Percentiles rank a stretch among this genome's conserved stretches.
These are phyloP conservation scores for Octomys mimax DNA, from an alignment of 2,797 vertebrate species.

Conservation along the genomic window DNA sequence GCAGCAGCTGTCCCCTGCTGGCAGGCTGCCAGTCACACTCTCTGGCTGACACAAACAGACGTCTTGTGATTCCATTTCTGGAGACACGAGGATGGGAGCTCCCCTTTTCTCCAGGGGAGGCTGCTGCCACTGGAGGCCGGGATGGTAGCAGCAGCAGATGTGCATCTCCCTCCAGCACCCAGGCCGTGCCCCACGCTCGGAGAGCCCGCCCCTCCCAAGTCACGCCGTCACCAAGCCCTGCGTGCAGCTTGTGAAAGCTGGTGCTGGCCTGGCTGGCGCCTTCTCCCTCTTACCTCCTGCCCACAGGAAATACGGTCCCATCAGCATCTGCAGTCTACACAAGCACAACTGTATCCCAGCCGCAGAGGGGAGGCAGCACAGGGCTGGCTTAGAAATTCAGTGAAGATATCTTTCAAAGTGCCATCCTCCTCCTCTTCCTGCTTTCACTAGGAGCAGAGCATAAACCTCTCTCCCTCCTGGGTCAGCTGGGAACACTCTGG, in stretches of 20 bases:
- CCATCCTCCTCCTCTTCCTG: neutral
- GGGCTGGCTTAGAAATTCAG: neutral
- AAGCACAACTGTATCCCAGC: neutral
- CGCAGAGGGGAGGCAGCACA: neutral
- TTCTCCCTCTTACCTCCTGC: neutral
- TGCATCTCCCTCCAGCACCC: neutral
- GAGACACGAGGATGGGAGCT: neutral
- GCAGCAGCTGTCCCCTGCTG: neutral
- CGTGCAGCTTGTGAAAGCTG: neutral
- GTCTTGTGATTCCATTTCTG: neutral
- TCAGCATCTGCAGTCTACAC: neutral
- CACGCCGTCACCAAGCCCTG: neutral
- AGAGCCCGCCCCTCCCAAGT: too few relatives aligned
- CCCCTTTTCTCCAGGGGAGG: neutral
- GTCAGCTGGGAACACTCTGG: too few relatives aligned
- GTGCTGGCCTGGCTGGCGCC: neutral
- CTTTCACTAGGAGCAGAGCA: neutral
- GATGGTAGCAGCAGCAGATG: neutral
- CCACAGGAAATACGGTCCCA: neutral
- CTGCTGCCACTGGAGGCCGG: neutral
- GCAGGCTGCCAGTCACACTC: neutral
- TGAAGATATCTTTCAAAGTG: neutral
- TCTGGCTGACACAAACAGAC: constrained; percentile 23
- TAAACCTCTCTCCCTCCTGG: neutral
- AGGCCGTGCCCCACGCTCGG: neutral